Evolutionary conservation across 2,888 invertebrate species (phyloP).

Genomic region (Phengaris alcon): DNA sequence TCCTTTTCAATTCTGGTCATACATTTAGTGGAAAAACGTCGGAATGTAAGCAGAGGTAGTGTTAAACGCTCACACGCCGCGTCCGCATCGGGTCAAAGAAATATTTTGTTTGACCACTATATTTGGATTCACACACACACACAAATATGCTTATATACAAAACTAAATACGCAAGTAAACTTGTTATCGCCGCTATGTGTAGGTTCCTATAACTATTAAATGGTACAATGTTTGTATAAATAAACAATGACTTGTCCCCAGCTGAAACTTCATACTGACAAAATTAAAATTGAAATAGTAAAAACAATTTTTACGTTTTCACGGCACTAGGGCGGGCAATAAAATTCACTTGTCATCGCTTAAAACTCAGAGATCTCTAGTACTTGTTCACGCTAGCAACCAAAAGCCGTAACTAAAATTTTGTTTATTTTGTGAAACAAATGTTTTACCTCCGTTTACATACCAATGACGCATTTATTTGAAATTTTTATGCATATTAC

Average conservation of each 20-base stretch:
- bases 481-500: background rate
- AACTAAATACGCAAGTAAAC: background rate
- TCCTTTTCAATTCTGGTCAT: background rate
- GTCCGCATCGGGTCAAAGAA: too few relatives aligned
- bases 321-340: slow-evolving; percentile 22
- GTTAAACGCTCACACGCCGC: background rate
- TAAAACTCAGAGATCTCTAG: slow-evolving; percentile 10
- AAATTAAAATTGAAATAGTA: background rate
- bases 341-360: slow-evolving; percentile 12
- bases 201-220: too few relatives aligned
- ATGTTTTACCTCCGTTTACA: background rate
- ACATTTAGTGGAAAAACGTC: background rate
- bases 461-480: background rate
- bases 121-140: too few relatives aligned
- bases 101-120: too few relatives aligned
- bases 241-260: too few relatives aligned
- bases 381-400: background rate
- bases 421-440: background rate
- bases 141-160: too few relatives aligned
- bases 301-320: slow-evolving; percentile 17
- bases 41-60: background rate
- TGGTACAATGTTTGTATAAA: too few relatives aligned
- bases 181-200: background rate
- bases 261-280: too few relatives aligned
- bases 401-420: background rate